Evolutionary conservation across 2,113 vertebrate species (phyloP).

Genomic region (Petrocephalus zakoni): DNA sequence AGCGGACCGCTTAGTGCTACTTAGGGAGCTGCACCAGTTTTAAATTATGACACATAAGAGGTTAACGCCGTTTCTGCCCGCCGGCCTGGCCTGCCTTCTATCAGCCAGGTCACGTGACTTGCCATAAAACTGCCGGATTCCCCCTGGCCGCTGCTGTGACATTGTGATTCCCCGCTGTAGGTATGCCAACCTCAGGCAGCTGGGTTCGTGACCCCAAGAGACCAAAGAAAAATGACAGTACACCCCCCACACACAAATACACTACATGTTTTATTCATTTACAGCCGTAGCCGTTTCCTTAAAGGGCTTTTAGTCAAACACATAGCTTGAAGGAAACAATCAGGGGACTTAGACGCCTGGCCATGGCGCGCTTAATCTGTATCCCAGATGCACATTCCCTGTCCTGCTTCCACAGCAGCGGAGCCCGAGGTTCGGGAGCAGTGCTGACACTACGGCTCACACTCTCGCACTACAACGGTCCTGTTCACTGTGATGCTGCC

Average conservation of each 20-base stretch:
- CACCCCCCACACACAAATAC: conserved; percentile 20
- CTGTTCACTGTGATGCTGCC: not conserved
- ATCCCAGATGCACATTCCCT: conserved; percentile 49
- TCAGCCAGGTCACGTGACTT: not conserved
- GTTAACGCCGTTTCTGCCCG: not conserved
- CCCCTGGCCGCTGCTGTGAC: not conserved
- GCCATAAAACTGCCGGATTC: not conserved
- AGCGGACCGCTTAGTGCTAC: not conserved
- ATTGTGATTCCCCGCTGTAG: not conserved
- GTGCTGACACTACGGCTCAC: not conserved
- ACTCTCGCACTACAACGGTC: not conserved
- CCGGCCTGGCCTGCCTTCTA: not conserved
- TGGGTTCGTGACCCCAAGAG: conserved; percentile 22
- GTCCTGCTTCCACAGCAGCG: conserved; percentile 58
- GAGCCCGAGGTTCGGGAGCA: not conserved
- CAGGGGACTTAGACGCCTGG: conserved; percentile 47
- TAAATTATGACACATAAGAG: conserved; percentile 8
- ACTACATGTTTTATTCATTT: conserved; percentile 51
- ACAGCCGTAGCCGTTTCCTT: conserved; percentile 32
- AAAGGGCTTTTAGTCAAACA: conserved; percentile 37
- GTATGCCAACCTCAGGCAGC: conserved; percentile 4
- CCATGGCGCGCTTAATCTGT: conserved; percentile 49
- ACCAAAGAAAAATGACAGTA: conserved; percentile 26
- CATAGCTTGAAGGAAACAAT: conserved; percentile 44
- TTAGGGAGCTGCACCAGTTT: not conserved